A percentile compares a stretch with the other conserved stretches of the same genome.
These are phyloP conservation scores for Liolophura sinensis DNA, from an alignment of 1,140 invertebrate species.

Conservation along the genomic window DNA sequence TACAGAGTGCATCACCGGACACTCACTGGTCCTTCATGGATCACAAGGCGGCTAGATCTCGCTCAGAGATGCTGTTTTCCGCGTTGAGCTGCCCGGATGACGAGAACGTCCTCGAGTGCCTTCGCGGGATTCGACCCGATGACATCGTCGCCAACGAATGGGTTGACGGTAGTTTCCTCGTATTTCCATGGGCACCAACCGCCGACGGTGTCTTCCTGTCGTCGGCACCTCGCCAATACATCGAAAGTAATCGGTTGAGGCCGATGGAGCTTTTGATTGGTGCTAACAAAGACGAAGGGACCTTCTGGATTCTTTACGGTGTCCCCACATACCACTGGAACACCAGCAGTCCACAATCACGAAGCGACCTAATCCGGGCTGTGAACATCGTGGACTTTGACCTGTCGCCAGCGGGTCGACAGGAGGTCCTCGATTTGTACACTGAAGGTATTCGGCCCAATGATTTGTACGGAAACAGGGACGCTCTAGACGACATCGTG, in stretches of 20 bases:
- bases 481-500: conserved; percentile 88
- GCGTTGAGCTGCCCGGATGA: conserved; percentile 72
- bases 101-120: conserved; percentile 64
- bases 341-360: conserved; percentile 65
- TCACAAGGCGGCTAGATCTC: conserved; percentile 78
- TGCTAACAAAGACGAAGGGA: conserved; percentile 84
- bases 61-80: conserved; percentile 75
- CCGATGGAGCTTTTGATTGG: conserved; percentile 89
- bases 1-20: conserved; percentile 49
- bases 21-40: conserved; percentile 61
- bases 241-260: conserved; percentile 84
- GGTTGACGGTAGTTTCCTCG: conserved; percentile 72
- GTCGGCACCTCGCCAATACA: conserved; percentile 75
- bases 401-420: conserved; percentile 70
- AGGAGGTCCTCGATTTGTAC: conserved; percentile 86
- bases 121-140: conserved; percentile 72
- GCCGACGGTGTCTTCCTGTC: conserved; percentile 88
- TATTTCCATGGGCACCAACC: conserved; percentile 88
- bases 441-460: conserved; percentile 86
- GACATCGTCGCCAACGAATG: conserved; percentile 82
- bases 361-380: conserved; percentile 15
- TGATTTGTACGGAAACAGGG: conserved; percentile 78
- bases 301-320: conserved; percentile 89
- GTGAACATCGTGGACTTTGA: conserved; percentile 59
- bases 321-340: conserved; percentile 66